phyloP scores from a whole-genome alignment of 2,888 invertebrate species.

The Stramonita haemastoma region DNA sequence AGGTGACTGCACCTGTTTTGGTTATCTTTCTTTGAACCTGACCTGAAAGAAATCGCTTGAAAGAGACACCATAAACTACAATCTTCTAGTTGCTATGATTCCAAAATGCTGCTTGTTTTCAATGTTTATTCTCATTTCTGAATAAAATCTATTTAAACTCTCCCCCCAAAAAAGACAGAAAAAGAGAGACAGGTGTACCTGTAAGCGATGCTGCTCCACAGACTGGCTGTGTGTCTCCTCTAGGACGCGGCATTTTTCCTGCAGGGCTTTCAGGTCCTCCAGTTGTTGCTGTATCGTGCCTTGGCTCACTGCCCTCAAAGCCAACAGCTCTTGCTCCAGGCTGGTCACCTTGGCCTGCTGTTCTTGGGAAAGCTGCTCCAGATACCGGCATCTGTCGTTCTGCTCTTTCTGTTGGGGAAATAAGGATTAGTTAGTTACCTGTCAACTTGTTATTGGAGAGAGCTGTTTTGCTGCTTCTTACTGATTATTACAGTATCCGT shows the following conservation, averaged over 20 bases:
- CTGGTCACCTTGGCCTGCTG: slow-evolving; percentile 36
- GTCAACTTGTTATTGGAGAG: background rate
- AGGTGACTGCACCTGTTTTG: too few relatives aligned
- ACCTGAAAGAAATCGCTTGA: too few relatives aligned
- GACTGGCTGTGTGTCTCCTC: slow-evolving; percentile 47
- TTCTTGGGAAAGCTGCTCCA: slow-evolving; percentile 34
- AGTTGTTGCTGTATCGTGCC: slow-evolving; percentile 34
- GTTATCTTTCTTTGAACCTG: too few relatives aligned
- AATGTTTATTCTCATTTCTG: too few relatives aligned
- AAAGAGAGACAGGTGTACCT: slow-evolving; percentile 48
- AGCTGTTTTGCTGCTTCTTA: background rate
- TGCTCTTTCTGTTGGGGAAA: background rate
- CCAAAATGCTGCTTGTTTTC: too few relatives aligned
- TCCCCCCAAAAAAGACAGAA: background rate
- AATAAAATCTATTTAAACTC: too few relatives aligned
- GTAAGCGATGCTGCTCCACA: slow-evolving; percentile 51
- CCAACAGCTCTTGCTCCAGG: slow-evolving; percentile 43
- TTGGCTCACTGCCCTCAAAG: slow-evolving; percentile 31
- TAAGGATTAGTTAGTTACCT: background rate
- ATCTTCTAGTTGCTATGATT: too few relatives aligned
- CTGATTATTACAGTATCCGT: too few relatives aligned
- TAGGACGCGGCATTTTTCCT: slow-evolving; percentile 46
- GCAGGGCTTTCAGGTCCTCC: slow-evolving; percentile 33
- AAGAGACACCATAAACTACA: too few relatives aligned
- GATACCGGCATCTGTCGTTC: slow-evolving; percentile 11